Evolutionary conservation across 2,113 vertebrate genomes (phyloP).

Genomic region (Pavo muticus): DNA sequence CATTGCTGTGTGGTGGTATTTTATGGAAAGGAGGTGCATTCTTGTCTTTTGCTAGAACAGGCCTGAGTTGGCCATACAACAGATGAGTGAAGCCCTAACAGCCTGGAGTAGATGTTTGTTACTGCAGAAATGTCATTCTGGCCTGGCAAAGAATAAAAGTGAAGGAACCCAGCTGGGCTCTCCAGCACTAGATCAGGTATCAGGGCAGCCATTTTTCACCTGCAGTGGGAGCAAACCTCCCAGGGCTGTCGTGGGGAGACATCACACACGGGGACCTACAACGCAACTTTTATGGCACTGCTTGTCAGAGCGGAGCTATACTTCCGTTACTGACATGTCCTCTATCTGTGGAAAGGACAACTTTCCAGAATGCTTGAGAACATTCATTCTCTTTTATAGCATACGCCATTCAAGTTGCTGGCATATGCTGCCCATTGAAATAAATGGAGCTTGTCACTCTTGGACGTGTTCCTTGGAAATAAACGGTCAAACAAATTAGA

Average conservation of each 20-base stretch:
- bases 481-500: slow-evolving; percentile 71
- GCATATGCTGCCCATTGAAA: slow-evolving; percentile 71
- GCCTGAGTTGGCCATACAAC: background rate
- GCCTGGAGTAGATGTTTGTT: background rate
- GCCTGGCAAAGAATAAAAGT: background rate
- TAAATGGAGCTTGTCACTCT: slow-evolving; percentile 73
- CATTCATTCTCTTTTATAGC: slow-evolving; percentile 67
- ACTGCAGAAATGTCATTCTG: background rate
- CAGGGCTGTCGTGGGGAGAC: background rate
- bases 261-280: background rate
- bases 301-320: slow-evolving; percentile 41
- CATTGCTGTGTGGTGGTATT: background rate
- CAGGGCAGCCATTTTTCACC: background rate
- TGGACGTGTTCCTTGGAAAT: slow-evolving; percentile 69
- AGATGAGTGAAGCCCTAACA: background rate
- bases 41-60: background rate
- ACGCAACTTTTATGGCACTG: background rate
- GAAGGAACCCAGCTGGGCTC: background rate
- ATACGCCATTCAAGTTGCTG: slow-evolving; percentile 46
- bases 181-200: background rate
- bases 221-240: background rate
- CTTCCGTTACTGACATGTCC: slow-evolving; percentile 27
- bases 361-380: slow-evolving; percentile 43
- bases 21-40: background rate
- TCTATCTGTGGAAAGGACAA: slow-evolving; percentile 41